phyloP scores from a whole-genome alignment of 2,113 vertebrate genomes.

The Calyptommatus sinebrachiatus region DNA sequence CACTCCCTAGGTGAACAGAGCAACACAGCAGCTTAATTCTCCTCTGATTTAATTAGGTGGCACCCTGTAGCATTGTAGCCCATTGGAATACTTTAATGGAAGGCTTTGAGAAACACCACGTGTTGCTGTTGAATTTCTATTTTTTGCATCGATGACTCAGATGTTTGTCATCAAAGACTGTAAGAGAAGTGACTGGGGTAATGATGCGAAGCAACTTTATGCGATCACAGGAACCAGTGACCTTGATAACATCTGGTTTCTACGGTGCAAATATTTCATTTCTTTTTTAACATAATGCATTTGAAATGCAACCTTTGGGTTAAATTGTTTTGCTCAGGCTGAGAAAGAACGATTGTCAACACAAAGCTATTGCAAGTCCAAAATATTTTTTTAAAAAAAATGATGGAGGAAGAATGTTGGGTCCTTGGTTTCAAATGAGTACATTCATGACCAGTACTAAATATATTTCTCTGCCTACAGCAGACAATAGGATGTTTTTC shows the following conservation, averaged over 20 bases:
- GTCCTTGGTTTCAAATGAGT: no score
- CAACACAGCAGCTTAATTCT: constrained; percentile 24
- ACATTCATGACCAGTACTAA: no score
- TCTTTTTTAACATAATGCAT: neutral
- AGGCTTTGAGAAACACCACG: neutral
- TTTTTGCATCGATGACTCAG: neutral
- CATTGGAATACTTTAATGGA: constrained; percentile 1
- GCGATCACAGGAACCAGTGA: neutral
- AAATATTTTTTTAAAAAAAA: neutral
- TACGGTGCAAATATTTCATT: neutral
- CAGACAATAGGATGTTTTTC: no score
- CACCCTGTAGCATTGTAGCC: constrained; percentile 7
- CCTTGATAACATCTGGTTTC: neutral
- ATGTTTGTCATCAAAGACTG: neutral
- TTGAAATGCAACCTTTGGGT: neutral
- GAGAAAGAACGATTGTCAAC: neutral
- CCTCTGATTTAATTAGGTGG: constrained; percentile 27
- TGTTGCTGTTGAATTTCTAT: neutral
- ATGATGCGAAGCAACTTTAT: neutral
- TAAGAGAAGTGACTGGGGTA: neutral
- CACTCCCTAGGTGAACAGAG: constrained; percentile 8
- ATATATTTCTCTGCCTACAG: no score
- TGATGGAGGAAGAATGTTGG: neutral
- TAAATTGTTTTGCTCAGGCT: neutral
- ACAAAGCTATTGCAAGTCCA: neutral